Percentiles rank a stretch among this genome's conserved stretches.
phyloP scores from a whole-genome alignment of 1,140 invertebrate genomes.

The Trypoxylus dichotomus region DNA sequence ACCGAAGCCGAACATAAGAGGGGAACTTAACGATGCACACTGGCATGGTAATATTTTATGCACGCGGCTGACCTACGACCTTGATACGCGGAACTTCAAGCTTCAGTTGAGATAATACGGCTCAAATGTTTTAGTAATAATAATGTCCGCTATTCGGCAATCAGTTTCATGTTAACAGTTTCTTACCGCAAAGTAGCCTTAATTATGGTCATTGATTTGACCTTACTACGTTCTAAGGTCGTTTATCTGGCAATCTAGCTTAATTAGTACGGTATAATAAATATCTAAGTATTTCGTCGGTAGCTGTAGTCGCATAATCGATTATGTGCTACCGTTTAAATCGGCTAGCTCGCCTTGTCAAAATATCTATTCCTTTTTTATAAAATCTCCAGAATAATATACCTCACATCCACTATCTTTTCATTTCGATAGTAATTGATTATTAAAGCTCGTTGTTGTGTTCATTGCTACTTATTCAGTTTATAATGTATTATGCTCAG shows the following conservation, averaged over 20 bases:
- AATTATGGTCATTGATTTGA: slow-evolving; percentile 29
- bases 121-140: slow-evolving; percentile 29
- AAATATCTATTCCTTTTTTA: too few species aligned
- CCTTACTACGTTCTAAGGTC: slow-evolving; percentile 25
- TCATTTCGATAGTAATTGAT: too few species aligned
- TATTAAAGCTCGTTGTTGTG: too few species aligned
- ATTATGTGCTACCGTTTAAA: not conserved
- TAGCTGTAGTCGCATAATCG: not conserved
- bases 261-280: slow-evolving; percentile 26
- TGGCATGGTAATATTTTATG: slow-evolving; percentile 12
- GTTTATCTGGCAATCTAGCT: slow-evolving; percentile 1
- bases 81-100: slow-evolving; percentile 30
- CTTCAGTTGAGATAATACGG: slow-evolving; percentile 29
- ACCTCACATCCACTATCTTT: too few species aligned
- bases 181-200: slow-evolving; percentile 29
- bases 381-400: too few species aligned
- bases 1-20: not conserved
- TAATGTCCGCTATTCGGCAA: slow-evolving; percentile 17
- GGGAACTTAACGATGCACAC: slow-evolving; percentile 4
- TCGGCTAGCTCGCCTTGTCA: too few species aligned
- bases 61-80: slow-evolving; percentile 26
- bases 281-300: not conserved
- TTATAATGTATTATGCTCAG: too few species aligned
- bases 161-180: slow-evolving; percentile 27
- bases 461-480: too few species aligned